Conservation (phyloP, 2,113 vertebrate species). For the Xiphias gladius region DNA sequence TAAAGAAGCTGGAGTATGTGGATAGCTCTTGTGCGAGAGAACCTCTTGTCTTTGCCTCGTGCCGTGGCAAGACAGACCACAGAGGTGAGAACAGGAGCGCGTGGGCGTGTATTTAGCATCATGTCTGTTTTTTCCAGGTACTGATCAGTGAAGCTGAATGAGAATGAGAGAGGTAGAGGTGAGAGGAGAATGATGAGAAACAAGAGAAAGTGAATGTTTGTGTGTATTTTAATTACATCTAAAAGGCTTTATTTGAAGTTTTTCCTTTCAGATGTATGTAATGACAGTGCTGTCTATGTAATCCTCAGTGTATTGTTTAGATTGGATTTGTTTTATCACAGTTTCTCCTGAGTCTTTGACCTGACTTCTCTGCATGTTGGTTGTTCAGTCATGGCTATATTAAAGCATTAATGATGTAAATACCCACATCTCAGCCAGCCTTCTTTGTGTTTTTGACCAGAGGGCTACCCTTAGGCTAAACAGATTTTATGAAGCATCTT, state of each 20-base stretch:
- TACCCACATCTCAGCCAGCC: slow-evolving; percentile 28
- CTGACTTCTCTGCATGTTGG: slow-evolving; percentile 29
- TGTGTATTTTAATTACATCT: slow-evolving; percentile 32
- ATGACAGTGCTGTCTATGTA: slow-evolving; percentile 16
- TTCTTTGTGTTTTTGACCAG: slow-evolving; percentile 54
- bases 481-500: slow-evolving; percentile 77
- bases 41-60: slow-evolving; percentile 84
- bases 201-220: slow-evolving; percentile 15
- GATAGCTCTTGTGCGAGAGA: slow-evolving; percentile 91
- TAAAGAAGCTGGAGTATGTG: slow-evolving; percentile 94
- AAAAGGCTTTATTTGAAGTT: slow-evolving; percentile 49
- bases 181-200: slow-evolving; percentile 33
- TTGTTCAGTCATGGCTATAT: slow-evolving; percentile 23
- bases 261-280: slow-evolving; percentile 6
- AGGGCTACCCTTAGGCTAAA: slow-evolving; percentile 67
- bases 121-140: slow-evolving; percentile 52
- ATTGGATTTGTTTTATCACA: slow-evolving; percentile 45
- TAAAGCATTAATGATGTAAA: slow-evolving; percentile 36
- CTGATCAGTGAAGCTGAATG: slow-evolving; percentile 51
- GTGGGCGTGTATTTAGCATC: slow-evolving; percentile 57
- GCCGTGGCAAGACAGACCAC: slow-evolving; percentile 83
- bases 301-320: slow-evolving; percentile 24
- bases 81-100: slow-evolving; percentile 86
- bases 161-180: slow-evolving; percentile 51
- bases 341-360: slow-evolving; percentile 36